Evolutionary conservation across 92 coral and sea anemone species (phyloP).

Genomic region (Heteractis magnifica): DNA sequence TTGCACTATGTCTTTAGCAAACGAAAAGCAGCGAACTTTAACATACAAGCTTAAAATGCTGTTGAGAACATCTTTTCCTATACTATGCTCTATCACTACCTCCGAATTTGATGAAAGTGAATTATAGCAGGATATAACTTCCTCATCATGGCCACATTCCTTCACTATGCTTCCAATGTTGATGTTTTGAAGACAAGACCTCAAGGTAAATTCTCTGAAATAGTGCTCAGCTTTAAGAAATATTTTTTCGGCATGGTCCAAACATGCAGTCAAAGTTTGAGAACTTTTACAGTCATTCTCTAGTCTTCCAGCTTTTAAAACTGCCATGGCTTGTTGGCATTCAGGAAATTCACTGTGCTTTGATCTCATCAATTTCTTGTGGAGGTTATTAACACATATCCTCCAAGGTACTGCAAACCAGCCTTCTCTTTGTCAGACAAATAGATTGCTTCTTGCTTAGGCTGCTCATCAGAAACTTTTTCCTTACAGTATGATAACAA

Average conservation of each 20-base stretch:
- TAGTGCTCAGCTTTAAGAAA: constrained; percentile 31
- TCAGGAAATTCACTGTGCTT: constrained; percentile 25
- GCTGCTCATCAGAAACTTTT: constrained; percentile 11
- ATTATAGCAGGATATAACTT: constrained; percentile 31
- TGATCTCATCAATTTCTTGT: constrained; percentile 44
- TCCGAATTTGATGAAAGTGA: constrained; percentile 35
- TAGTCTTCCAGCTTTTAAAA: constrained; percentile 50
- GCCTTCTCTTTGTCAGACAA: constrained; percentile 53
- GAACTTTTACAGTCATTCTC: not conserved
- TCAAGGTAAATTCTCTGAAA: constrained; percentile 28
- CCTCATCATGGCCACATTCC: constrained; percentile 33
- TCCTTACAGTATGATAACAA: constrained; percentile 45
- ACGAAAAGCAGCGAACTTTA: not conserved
- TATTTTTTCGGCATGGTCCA: constrained; percentile 28
- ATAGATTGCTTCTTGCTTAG: constrained; percentile 9
- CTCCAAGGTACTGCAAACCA: constrained; percentile 57
- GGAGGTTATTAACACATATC: constrained; percentile 57
- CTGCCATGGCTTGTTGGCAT: constrained; percentile 51
- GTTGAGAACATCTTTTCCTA: not conserved
- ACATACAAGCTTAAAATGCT: not conserved
- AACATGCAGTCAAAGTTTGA: constrained; percentile 30
- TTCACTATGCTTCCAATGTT: not conserved
- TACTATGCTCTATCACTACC: not conserved
- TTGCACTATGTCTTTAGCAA: constrained; percentile 1
- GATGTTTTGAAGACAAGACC: not conserved